These are phyloP conservation scores for Priocnemis perturbator DNA, from an alignment of 2,888 invertebrate genomes.

Conservation along the genomic window DNA sequence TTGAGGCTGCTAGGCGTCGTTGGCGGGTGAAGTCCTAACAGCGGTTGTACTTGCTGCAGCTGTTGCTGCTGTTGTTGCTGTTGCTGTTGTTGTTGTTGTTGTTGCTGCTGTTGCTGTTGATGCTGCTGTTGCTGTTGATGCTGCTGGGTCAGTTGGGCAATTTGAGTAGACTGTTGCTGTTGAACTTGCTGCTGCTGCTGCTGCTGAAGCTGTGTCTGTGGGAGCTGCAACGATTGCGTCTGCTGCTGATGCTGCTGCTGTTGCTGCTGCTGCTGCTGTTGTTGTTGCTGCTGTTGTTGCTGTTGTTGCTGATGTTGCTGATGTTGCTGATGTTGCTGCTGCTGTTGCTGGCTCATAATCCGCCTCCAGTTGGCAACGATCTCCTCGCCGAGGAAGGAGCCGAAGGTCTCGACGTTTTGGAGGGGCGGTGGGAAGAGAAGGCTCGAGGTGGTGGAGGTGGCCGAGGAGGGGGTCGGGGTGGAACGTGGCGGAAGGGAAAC, in stretches of 20 bases:
- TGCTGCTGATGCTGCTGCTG: constrained; percentile 66
- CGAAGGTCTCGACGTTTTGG: constrained; percentile 84
- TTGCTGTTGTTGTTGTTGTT: constrained; percentile 52
- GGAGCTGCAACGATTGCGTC: constrained; percentile 50
- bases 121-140: constrained; percentile 61
- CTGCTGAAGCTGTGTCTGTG: constrained; percentile 66
- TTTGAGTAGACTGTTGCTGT: constrained; percentile 44
- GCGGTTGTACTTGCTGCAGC: constrained; percentile 62
- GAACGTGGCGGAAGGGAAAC: constrained; percentile 68
- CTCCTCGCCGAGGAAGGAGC: constrained; percentile 87
- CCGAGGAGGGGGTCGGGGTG: constrained; percentile 72
- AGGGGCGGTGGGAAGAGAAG: constrained; percentile 78
- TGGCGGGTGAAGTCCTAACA: constrained; percentile 65
- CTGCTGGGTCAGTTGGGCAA: constrained; percentile 27
- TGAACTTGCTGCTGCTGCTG: constrained; percentile 61
- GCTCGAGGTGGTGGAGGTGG: constrained; percentile 73
- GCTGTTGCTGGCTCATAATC: constrained; percentile 74
- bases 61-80: constrained; percentile 69
- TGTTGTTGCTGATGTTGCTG: constrained; percentile 60
- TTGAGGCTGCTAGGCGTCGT: constrained; percentile 76
- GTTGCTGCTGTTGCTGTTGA: constrained; percentile 56
- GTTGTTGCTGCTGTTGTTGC: constrained; percentile 56
- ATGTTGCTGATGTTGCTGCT: constrained; percentile 66
- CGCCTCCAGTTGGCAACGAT: constrained; percentile 88
- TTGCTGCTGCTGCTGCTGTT: constrained; percentile 64